Evolutionary conservation across 2,888 invertebrate genomes (phyloP), one percentile per base, ranked within the genome.

Genomic region (Cataglyphis rosenhaueri): DNA sequence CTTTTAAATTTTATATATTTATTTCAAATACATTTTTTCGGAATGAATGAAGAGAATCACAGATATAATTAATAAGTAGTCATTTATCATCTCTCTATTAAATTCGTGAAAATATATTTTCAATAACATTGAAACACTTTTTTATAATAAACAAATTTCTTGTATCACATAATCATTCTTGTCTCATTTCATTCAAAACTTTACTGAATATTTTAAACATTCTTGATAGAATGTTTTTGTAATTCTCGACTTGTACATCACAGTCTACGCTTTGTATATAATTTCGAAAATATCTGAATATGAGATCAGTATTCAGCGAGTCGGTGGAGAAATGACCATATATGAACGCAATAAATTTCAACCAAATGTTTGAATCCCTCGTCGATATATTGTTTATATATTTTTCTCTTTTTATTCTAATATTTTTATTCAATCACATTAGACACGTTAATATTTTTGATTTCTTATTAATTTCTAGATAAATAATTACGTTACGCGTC

Each of bases 401-500:
- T n/a, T 61, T 32, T 61, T 35, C 12, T 21, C 15, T 21, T 48
- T 52, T 48, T 25, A 35, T 48, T 48, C n/a, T 52, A 48, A 6
- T 74, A 21, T 32, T 44, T 25, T 48, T 74, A 15, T 32, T 75
- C n/a, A 64, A 35, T 64, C 75, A 65, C 62, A 79, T 3, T 12
- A 29, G 75, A 64, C 70, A 55, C 38, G 57, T 64, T n/a, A 25
- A 25, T 62, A 65, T 18, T 38, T 44, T 68, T 41, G 3, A 48
- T 62, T 62, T 57, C 48, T 55, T 9, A 25, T 21, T 61, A 62
- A 86, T 83, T 81, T 79, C 78, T 35, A 10, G 21, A 18, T 15
- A 32, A 85, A 75, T 84, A 78, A 48, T 41, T 57, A 82, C 71
- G 78, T 83, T 74, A 57, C 75, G 68, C 65, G 66, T 78, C 71